Base-by-base conservation (phyloP, 2,113 vertebrate genomes). In the Axis porcinus region DNA sequence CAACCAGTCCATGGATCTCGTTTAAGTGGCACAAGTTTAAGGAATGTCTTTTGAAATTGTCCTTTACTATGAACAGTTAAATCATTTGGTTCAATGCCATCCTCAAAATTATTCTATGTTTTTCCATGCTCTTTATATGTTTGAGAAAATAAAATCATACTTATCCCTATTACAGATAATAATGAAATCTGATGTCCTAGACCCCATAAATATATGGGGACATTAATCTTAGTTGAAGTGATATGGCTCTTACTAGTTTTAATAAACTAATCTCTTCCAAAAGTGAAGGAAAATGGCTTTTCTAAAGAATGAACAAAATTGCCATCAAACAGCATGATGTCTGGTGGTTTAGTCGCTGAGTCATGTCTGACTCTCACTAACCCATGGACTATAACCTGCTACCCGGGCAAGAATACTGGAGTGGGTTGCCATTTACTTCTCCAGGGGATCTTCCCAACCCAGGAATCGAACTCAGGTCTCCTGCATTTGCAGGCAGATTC, bases 1-100 rank as follows among this genome's bases (percentile, higher is more conserved):
- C 54, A 78, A 21, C 15, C 19, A 78, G 45, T 47, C 64, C 25
- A 15, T 5, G 7, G 25, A 57, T 55, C 54, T 76, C 2, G 12
- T 87, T 70, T 54, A 86, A 84, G 36, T 52, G 33, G 45, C 14
- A 84, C 14, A 87, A 86, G 1, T 15, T 91, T 81, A 74, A 74
- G 36, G 11, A 94, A 43, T 4, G n/a, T 74, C 43, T 79, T 93
- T 58, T 2, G 27, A 78, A 92, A 62, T 36, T 87, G 85, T 85
- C 23, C 47, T 85, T 92, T 91, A 57, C 67, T 90, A 6, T 86
- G 57, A 95, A 70, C 11, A 92, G 15, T 81, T 95, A 89, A 89
- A 79, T 87, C 21, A 96, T 88, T 95, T 96, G 13, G 27, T 62
- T 94, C 96, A 94, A 95, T 92, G 55, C 58, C 88, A 95, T 28